Evolutionary conservation across 2,113 vertebrate species (phyloP), one percentile per base, ranked within the genome.

Genomic region (Choloepus hoffmanni): DNA sequence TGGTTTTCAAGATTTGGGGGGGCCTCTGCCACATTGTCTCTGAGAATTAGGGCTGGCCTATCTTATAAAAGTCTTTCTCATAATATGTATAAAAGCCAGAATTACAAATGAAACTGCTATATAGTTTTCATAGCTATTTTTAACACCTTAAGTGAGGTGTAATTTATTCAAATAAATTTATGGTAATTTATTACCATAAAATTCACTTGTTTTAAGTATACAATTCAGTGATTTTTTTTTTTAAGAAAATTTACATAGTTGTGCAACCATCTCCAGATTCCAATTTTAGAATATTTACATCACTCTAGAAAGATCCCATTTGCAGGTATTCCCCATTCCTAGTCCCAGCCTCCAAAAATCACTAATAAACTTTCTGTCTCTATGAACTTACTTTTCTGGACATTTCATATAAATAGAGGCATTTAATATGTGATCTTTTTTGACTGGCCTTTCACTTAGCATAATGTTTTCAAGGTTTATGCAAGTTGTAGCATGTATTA

Each of bases 51-150:
- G 21, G 40, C 70, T 50, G 23, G 8, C 21, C 40, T 48, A 43
- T 68, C 26, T 91, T 88, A n/a, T 30, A 50, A 92, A 92, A 95
- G 48, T 77, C 78, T 79, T 63, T 1, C 68, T 83, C 40, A 12
- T 30, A 74, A 21, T 15, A 77, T 24, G 8, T 36, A 21, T 77
- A 62, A 90, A 86, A 82, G 55, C 13, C 21, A 86, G 67, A 77
- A 84, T 88, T 88, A 78, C 36, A 79, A 12, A 58, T 58, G 65
- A 96, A 88, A 63, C 1, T 43, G 50, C 40, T 73, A 18, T 55
- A 63, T 78, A 19, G 55, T 78, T 92, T 92, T 78, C n/a, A 88
- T 84, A 58, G 55, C 84, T 78, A 23, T 53, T 92, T 93, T 89
- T 72, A 89, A 67, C 43, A 85, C 77, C 40, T 94, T 86, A 82